phyloP scores from a whole-genome alignment of 2,888 invertebrate species.

The Myopa tessellatipennis region DNA sequence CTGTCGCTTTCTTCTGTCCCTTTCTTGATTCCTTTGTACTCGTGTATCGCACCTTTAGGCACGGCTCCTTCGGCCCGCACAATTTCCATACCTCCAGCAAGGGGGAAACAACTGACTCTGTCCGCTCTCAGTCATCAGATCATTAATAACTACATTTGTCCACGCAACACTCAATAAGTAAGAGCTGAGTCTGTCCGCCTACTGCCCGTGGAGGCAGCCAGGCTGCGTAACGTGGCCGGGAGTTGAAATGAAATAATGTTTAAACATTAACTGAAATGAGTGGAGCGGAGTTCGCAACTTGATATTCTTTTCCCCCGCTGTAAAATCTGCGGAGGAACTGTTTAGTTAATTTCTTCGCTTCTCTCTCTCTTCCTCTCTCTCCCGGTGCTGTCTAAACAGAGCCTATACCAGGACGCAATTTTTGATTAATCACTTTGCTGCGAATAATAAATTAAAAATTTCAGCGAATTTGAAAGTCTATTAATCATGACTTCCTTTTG shows the following conservation, averaged over 20 bases:
- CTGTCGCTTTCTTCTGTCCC: not conserved
- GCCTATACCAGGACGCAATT: constrained; percentile 36
- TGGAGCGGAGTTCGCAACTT: constrained; percentile 29
- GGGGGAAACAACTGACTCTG: not conserved
- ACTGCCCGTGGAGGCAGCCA: not conserved
- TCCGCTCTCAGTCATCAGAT: constrained; percentile 23
- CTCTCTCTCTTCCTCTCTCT: not conserved
- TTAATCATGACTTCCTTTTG: constrained; percentile 63
- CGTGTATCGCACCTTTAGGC: not conserved
- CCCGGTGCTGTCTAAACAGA: constrained; percentile 20
- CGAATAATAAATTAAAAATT: constrained; percentile 68
- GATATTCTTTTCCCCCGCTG: not conserved
- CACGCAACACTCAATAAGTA: constrained; percentile 39
- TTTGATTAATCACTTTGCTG: constrained; percentile 66
- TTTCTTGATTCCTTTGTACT: not conserved
- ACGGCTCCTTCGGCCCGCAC: not conserved
- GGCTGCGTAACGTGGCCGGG: constrained; percentile 19
- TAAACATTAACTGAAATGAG: constrained; percentile 28
- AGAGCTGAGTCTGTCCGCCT: not conserved
- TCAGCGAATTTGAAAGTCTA: constrained; percentile 69
- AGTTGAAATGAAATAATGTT: constrained; percentile 30
- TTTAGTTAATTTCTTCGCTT: constrained; percentile 12
- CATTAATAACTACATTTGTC: constrained; percentile 48
- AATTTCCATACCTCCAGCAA: not conserved
- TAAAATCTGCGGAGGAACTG: not conserved